phyloP scores from a whole-genome alignment of 2,113 vertebrate genomes.

The Callocephalon fimbriatum region DNA sequence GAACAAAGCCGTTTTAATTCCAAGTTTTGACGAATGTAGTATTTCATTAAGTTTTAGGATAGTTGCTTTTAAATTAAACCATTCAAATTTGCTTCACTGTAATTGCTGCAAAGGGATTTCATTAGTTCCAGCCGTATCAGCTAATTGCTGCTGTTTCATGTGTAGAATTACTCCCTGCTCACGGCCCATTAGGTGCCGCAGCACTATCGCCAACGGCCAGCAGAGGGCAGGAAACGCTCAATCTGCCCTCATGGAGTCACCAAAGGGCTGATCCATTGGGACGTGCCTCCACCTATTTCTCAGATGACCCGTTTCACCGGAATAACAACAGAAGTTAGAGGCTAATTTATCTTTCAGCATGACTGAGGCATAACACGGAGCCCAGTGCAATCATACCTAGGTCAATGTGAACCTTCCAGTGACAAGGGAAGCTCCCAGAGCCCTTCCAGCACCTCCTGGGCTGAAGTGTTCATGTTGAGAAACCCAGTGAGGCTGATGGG shows the following conservation, averaged over 20 bases:
- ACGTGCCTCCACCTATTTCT: accelerated
- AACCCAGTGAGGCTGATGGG: accelerated
- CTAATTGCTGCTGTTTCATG: neutral
- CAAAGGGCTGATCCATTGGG: accelerated
- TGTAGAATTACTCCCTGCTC: neutral
- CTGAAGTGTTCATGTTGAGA: neutral
- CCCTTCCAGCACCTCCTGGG: neutral
- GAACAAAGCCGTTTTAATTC: neutral
- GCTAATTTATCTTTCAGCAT: neutral
- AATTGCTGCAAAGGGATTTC: neutral
- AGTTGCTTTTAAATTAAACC: neutral
- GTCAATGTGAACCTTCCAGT: neutral
- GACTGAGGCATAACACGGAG: neutral
- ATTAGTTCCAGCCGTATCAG: neutral
- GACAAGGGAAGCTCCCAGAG: neutral
- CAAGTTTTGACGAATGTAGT: neutral
- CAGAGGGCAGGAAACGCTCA: constrained; percentile 22
- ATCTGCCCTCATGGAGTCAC: neutral
- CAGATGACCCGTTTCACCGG: neutral
- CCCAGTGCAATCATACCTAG: neutral
- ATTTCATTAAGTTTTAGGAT: neutral
- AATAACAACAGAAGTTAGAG: neutral
- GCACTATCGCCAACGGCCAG: neutral
- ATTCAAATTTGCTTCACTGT: too few species aligned
- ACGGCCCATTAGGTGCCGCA: neutral